Base-by-base conservation (phyloP, 2,888 invertebrate genomes). In the Drosophila affinis region DNA sequence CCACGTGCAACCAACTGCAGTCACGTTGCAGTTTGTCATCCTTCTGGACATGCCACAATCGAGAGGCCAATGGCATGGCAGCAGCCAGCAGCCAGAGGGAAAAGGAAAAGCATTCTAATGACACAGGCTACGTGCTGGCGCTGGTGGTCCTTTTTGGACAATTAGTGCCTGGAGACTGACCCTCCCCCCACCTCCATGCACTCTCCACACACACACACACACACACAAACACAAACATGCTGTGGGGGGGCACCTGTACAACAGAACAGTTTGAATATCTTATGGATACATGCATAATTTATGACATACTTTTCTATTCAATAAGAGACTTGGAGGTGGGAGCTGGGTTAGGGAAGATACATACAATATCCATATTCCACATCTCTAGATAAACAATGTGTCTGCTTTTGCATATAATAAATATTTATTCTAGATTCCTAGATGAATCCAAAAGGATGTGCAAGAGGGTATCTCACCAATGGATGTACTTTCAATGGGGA, bases 21-120 rank as follows among this genome's bases (percentile, higher is more conserved):
- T 88, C 87, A 84, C 88, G 83, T 84, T 84, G 83, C 83, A 87
- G 69, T 80, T 88, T 83, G 87, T 88, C 83, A 83, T 88, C 83
- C 88, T 88, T 83, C 73, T 62, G 67, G 71, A 27, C 34, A 60
- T 61, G 65, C 32, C 56, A 49, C 12, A 21, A 14, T 12, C 4
- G 49, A n/a, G 77, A 39, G 68, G 72, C 63, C 62, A 21, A 3
- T 21, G 21, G 21, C 21, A 21, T 21, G 21, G 21, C 21, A 21
- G 21, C 21, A 21, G 3, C 21, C 21, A 21, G 44, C 49, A 54
- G 61, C 29, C 12, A 46, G 53, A 52, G 18, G 55, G 12, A 47
- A 72, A 73, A 70, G 55, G 12, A 48, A 72, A 73, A 70, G 80
- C 73, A 80, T 87, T 76, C 72, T 88, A 88, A 88, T 88, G 87